Conservation (phyloP, 2,113 vertebrate genomes). For the Tamias sibiricus region DNA sequence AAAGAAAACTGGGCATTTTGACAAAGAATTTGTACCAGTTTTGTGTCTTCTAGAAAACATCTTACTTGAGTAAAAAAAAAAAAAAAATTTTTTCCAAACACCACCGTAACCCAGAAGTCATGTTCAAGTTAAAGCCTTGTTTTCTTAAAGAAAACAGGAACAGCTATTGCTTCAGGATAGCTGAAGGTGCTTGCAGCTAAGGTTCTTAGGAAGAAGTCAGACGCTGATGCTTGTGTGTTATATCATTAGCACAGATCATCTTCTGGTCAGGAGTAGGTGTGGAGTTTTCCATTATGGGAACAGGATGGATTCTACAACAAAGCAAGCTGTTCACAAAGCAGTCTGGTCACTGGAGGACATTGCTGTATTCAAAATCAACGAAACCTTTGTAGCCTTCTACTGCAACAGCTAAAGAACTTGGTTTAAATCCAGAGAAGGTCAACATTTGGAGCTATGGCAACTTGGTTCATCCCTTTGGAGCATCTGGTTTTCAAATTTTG, state of each 20-base stretch:
- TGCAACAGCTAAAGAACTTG: constrained; percentile 91
- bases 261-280: constrained; percentile 94
- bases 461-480: constrained; percentile 93
- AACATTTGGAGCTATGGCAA: constrained; percentile 91
- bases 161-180: constrained; percentile 86
- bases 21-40: constrained; percentile 93
- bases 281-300: constrained; percentile 94
- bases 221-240: constrained; percentile 89
- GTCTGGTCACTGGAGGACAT: constrained; percentile 92
- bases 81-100: background rate
- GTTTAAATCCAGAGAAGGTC: constrained; percentile 93
- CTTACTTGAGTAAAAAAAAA: background rate
- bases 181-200: constrained; percentile 93
- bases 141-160: too few species aligned
- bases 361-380: constrained; percentile 95
- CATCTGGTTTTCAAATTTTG: constrained; percentile 94
- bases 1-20: constrained; percentile 93
- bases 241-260: constrained; percentile 89
- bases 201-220: constrained; percentile 93
- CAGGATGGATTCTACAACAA: constrained; percentile 92
- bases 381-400: constrained; percentile 92
- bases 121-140: background rate
- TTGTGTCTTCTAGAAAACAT: constrained; percentile 92
- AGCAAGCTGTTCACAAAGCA: constrained; percentile 93
- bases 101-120: too few species aligned